A percentile compares a stretch with the other conserved stretches of the same genome.
phyloP scores from a whole-genome alignment of 2,113 vertebrate genomes.

The Mohoua ochrocephala region DNA sequence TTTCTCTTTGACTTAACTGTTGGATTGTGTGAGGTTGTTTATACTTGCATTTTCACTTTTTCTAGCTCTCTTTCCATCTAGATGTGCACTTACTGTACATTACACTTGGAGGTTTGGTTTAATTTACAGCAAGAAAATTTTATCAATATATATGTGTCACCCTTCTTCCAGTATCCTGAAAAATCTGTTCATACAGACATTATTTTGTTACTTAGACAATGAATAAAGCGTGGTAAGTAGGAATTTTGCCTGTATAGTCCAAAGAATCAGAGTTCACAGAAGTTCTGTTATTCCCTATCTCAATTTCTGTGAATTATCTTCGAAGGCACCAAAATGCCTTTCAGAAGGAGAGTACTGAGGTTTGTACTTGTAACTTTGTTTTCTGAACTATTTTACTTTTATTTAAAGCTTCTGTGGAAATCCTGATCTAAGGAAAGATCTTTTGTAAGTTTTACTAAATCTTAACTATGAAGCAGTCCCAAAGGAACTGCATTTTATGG shows the following conservation, averaged over 20 bases:
- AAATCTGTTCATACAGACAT: neutral
- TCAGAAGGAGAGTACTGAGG: neutral
- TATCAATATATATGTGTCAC: rapidly evolving
- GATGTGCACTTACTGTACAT: neutral
- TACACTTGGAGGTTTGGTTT: neutral
- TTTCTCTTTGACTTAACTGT: slow-evolving; percentile 60
- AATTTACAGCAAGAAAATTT: neutral
- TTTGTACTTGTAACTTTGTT: neutral
- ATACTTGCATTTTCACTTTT: slow-evolving; percentile 9
- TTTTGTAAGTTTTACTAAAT: neutral
- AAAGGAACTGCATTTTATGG: neutral
- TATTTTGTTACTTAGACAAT: neutral
- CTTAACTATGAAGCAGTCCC: neutral
- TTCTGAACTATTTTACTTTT: neutral
- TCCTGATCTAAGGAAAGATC: neutral
- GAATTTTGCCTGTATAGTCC: neutral
- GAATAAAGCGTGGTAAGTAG: neutral
- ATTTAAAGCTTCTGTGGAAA: neutral
- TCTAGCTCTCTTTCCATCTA: neutral
- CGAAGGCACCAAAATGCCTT: neutral
- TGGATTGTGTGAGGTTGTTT: slow-evolving; percentile 11
- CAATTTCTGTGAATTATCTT: neutral
- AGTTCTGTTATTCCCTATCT: neutral
- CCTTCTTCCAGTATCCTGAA: neutral
- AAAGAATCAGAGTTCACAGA: neutral